A percentile compares a stretch with the other conserved stretches of the same genome.
phyloP scores from a whole-genome alignment of 2,113 vertebrate species.

The Mesitornis unicolor region DNA sequence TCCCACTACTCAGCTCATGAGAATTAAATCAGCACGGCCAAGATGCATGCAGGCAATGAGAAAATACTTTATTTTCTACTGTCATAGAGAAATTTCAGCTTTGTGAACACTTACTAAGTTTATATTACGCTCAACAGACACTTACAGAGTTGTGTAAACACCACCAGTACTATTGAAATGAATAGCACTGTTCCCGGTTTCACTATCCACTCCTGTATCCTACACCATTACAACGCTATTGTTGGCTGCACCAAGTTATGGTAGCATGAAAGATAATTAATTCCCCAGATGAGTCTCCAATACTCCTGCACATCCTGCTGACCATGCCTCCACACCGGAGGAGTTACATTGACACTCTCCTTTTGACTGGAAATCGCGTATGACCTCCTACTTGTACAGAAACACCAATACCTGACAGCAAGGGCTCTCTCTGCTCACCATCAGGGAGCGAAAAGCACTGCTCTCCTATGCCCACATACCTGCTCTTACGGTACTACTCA shows the following conservation, averaged over 20 bases:
- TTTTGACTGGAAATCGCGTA: accelerated
- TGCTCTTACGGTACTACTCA: accelerated
- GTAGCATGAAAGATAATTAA: background rate
- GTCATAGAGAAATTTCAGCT: background rate
- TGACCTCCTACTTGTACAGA: background rate
- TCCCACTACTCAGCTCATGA: background rate
- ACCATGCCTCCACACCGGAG: background rate
- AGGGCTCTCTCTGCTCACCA: background rate
- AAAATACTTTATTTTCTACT: background rate
- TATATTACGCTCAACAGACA: background rate
- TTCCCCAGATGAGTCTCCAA: background rate
- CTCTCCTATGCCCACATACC: background rate
- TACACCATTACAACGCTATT: too few species aligned
- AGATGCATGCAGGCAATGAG: background rate
- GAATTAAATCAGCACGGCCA: background rate
- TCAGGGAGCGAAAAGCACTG: background rate
- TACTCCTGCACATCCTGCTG: background rate
- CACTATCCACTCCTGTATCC: background rate
- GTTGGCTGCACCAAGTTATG: background rate
- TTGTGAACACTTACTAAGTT: background rate
- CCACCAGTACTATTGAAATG: background rate
- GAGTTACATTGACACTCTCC: background rate
- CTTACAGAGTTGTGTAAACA: background rate
- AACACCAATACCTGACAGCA: background rate
- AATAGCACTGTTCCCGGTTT: background rate